These are phyloP conservation scores for Cryptotis parvus DNA, from an alignment of 2,113 vertebrate species.

Conservation along the genomic window DNA sequence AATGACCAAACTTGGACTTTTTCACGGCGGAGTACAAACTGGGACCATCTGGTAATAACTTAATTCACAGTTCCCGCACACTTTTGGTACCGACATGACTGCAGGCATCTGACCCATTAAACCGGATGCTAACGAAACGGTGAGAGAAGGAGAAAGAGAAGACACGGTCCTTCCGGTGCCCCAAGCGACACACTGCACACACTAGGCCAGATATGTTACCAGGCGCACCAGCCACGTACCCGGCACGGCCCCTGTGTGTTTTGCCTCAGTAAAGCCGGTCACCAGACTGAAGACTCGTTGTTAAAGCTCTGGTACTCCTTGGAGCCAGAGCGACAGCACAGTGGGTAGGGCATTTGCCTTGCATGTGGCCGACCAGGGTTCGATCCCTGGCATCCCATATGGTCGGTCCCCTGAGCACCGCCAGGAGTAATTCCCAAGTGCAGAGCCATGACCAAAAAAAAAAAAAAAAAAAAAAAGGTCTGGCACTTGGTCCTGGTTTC, in stretches of 20 bases:
- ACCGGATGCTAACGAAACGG: neutral
- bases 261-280: neutral
- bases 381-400: no score
- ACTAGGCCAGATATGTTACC: no score
- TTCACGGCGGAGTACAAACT: neutral
- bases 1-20: slow-evolving; percentile 65
- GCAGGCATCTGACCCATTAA: neutral
- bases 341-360: no score
- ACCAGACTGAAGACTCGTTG: neutral
- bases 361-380: no score
- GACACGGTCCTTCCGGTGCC: neutral
- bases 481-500: neutral
- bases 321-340: no score
- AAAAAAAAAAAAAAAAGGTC: no score
- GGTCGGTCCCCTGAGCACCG: no score
- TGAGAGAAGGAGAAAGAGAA: neutral
- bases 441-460: no score
- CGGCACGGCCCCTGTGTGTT: neutral
- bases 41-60: slow-evolving; percentile 43
- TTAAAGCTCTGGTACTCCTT: neutral
- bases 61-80: neutral
- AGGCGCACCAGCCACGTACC: neutral
- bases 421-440: no score
- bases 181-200: neutral
- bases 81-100: neutral